These are phyloP conservation scores for Tribolium castaneum DNA, from an alignment of 1,140 invertebrate genomes.

Conservation along the genomic window DNA sequence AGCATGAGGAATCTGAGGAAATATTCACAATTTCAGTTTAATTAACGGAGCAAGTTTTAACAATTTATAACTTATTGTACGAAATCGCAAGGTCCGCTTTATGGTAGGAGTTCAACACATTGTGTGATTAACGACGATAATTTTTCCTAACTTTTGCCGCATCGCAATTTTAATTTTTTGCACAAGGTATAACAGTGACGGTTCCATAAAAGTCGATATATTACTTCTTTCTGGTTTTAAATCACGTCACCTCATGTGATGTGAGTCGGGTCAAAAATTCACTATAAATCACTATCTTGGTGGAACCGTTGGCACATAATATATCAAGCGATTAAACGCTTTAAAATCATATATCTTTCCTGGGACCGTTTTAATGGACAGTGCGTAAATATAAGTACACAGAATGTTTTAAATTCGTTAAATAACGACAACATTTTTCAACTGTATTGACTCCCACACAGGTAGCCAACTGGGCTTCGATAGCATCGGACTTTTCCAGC, in stretches of 20 bases:
- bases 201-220: constrained; percentile 13
- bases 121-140: constrained; percentile 10
- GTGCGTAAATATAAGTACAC: neutral
- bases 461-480: neutral
- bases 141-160: constrained; percentile 10
- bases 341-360: constrained; percentile 32
- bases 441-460: constrained; percentile 30
- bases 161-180: constrained; percentile 11
- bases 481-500: constrained; percentile 6
- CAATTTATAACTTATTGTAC: constrained; percentile 39
- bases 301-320: constrained; percentile 28
- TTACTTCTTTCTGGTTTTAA: constrained; percentile 17
- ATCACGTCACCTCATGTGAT: constrained; percentile 34
- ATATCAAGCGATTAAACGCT: constrained; percentile 30
- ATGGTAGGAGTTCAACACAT: constrained; percentile 21
- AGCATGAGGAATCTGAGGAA: constrained; percentile 34
- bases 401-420: constrained; percentile 19
- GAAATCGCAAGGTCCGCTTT: constrained; percentile 13
- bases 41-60: constrained; percentile 38
- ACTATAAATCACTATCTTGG: constrained; percentile 34
- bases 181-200: neutral
- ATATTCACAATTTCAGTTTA: constrained; percentile 42
- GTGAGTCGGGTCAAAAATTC: constrained; percentile 28
- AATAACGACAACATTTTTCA: constrained; percentile 7
- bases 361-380: neutral